Base-by-base conservation (phyloP, 2,888 invertebrate genomes). In the Dryadula phaetusa region DNA sequence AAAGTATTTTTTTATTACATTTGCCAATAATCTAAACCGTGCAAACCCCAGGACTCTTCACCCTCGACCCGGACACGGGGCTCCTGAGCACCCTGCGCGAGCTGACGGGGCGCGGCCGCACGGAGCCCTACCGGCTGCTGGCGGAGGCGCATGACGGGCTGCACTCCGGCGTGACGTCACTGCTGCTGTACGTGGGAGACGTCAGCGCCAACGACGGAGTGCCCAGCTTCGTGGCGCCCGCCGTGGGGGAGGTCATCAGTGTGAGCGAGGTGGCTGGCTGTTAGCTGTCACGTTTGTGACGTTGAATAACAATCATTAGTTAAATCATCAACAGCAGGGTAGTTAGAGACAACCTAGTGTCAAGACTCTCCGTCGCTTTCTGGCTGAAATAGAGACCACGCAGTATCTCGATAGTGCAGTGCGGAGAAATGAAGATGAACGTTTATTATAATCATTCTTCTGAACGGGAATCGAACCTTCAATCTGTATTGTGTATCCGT, bases 131-230 rank as follows among this genome's bases (percentile, higher is more conserved):
- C 79, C 91, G 94, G 3, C 80, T 97, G 63, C 85, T 95, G 6
- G 93, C 96, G 0, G 92, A 95, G 18, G 97, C 96, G 0, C 94
- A 94, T 58, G 96, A 97, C 80, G 94, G 94, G 61, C 96, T 96
- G 0, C 88, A 96, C 6, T 93, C 92, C 52, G 93, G 95, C 0
- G 95, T 95, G 70, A 94, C 95, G 0, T 92, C 93, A 5, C 84
- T 97, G 0, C 92, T 93, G 0, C 80, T 97, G 3, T 95, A 95
- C 73, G 95, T 97, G 44, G 96, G 96, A 0, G 97, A 97, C 76
- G 96, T 97, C 0, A 96, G 96, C 60, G 95, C 95, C 67, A 97
- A 97, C 76, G 97, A 97, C 80, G 97, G 97, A 0, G 95, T 96
- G 0, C 97, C 97, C 0, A 92, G 94, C 25, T 96, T 97, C 77